A percentile compares a stretch with the other conserved stretches of the same genome.
Conservation (phyloP, 1,140 invertebrate species). For the Pentalonia nigronervosa region DNA sequence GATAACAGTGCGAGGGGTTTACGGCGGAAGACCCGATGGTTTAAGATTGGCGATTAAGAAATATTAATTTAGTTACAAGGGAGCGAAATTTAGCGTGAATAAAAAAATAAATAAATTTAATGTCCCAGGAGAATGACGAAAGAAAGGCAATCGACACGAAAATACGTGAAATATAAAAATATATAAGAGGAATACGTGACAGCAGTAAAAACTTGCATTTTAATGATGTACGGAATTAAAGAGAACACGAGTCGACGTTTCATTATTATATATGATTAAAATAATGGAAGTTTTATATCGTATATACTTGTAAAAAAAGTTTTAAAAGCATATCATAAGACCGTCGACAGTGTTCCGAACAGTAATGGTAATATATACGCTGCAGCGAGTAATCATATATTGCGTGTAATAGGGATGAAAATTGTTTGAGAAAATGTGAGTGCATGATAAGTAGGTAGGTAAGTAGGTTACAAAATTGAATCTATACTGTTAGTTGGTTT, state of each 20-base stretch:
- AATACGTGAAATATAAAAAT: background rate
- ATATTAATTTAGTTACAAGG: slow-evolving; percentile 13
- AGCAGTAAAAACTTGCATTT: background rate
- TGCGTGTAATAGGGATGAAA: background rate
- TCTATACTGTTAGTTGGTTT: background rate
- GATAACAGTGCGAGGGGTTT: slow-evolving; percentile 23
- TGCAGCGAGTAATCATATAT: background rate
- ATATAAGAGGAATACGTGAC: background rate
- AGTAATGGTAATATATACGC: background rate
- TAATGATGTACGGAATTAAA: background rate
- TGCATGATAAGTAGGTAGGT: background rate
- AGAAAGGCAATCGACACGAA: background rate
- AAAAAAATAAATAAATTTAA: background rate
- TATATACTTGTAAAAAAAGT: background rate
- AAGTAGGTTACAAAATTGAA: background rate
- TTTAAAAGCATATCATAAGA: slow-evolving; percentile 8
- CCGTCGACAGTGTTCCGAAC: background rate
- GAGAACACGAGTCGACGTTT: background rate
- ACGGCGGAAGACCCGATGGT: background rate
- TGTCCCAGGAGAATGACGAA: background rate
- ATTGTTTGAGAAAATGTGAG: background rate
- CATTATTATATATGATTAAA: background rate
- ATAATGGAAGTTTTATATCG: background rate
- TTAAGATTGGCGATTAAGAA: slow-evolving; percentile 38
- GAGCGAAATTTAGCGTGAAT: background rate